phyloP scores from a whole-genome alignment of 2,797 vertebrate genomes.

The Bradypodion ventrale region DNA sequence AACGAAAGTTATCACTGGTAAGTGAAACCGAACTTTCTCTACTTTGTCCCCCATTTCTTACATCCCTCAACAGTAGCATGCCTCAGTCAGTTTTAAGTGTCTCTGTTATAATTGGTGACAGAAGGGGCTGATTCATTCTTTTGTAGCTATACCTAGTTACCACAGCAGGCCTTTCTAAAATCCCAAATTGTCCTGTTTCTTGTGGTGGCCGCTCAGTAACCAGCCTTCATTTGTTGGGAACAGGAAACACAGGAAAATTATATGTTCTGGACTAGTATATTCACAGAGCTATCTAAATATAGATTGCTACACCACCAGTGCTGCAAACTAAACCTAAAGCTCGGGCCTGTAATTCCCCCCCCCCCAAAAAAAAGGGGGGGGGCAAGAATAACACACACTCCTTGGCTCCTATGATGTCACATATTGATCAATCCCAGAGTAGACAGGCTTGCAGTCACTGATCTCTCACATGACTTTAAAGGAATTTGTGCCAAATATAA shows the following conservation, averaged over 20 bases:
- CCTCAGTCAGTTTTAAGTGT: slow-evolving; percentile 68
- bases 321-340: slow-evolving; percentile 19
- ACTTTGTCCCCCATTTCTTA: slow-evolving; percentile 56
- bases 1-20: too few relatives aligned
- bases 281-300: neutral
- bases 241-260: slow-evolving; percentile 31
- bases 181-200: slow-evolving; percentile 16
- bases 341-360: neutral
- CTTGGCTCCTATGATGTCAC: slow-evolving; percentile 18
- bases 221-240: slow-evolving; percentile 35
- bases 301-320: neutral
- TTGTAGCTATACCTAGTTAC: slow-evolving; percentile 62
- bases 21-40: too few relatives aligned
- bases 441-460: neutral
- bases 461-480: neutral
- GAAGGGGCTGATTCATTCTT: slow-evolving; percentile 56
- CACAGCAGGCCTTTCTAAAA: slow-evolving; percentile 40
- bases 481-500: neutral
- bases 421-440: slow-evolving; percentile 16
- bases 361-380: too few relatives aligned
- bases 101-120: slow-evolving; percentile 60
- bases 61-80: slow-evolving; percentile 60
- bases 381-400: slow-evolving; percentile 9
- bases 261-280: slow-evolving; percentile 20
- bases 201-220: neutral